A percentile compares a stretch with the other conserved stretches of the same genome.
phyloP scores from a whole-genome alignment of 2,113 vertebrate species.

The Emydura subglobosa region DNA sequence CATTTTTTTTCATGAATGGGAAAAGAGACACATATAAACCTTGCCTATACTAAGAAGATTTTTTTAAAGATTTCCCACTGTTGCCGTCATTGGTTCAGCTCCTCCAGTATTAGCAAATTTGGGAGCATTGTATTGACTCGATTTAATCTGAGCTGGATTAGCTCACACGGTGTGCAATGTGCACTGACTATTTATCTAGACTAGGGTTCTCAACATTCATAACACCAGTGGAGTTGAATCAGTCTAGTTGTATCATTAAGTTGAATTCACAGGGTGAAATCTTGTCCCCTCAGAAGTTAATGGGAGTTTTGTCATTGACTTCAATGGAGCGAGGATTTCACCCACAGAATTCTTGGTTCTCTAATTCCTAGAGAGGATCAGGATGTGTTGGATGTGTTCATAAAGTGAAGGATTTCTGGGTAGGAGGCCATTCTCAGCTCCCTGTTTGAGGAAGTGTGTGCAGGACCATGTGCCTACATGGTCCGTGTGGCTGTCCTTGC shows the following conservation, averaged over 20 bases:
- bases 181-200: background rate
- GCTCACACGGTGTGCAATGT: conserved; percentile 25
- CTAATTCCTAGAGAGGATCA: background rate
- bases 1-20: background rate
- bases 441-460: background rate
- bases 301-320: background rate
- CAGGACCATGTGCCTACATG: background rate
- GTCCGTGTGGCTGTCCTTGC: background rate
- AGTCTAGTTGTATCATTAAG: conserved; percentile 21
- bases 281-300: background rate
- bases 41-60: background rate
- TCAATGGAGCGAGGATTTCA: background rate
- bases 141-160: conserved; percentile 17
- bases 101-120: conserved; percentile 40
- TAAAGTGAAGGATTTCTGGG: background rate
- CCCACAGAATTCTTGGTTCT: background rate
- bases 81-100: conserved; percentile 33
- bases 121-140: conserved; percentile 32
- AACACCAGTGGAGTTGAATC: background rate
- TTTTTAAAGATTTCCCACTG: conserved; percentile 7
- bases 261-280: background rate
- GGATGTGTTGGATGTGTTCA: rapidly evolving
- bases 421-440: rapidly evolving
- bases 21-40: background rate
- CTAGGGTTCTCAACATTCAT: background rate